Evolutionary conservation across 1,140 invertebrate genomes (phyloP).

Genomic region (Drosophila elegans): DNA sequence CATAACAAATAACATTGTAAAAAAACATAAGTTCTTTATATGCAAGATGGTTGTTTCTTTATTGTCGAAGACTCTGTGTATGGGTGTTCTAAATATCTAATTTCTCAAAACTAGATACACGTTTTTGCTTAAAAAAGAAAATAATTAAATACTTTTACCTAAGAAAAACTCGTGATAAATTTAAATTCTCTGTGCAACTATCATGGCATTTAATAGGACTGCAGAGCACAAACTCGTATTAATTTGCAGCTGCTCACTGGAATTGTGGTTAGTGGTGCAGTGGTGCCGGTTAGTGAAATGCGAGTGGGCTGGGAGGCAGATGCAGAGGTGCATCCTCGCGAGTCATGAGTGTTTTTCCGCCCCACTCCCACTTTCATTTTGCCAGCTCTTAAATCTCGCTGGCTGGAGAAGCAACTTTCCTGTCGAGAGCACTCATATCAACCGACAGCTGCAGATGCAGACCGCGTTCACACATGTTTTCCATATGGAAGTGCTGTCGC

Average conservation of each 20-base stretch:
- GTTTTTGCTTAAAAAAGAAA: no score
- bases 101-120: no score
- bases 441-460: conserved; percentile 46
- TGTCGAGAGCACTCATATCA: conserved; percentile 51
- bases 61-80: no score
- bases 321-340: conserved; percentile 22
- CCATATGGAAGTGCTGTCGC: conserved; percentile 20
- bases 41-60: no score
- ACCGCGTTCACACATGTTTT: conserved; percentile 34
- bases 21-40: no score
- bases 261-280: conserved; percentile 57
- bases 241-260: conserved; percentile 48
- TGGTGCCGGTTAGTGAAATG: conserved; percentile 56
- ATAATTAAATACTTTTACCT: no score
- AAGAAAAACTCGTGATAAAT: no score
- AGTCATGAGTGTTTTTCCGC: conserved; percentile 26
- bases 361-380: conserved; percentile 71
- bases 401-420: conserved; percentile 64
- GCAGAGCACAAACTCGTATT: conserved; percentile 16
- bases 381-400: conserved; percentile 53
- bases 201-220: conserved; percentile 35
- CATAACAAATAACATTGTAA: no score
- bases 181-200: conserved; percentile 42
- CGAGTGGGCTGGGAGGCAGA: conserved; percentile 2
- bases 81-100: no score